Evolutionary conservation across 2,113 vertebrate species (phyloP).

Genomic region (Cervus canadensis): DNA sequence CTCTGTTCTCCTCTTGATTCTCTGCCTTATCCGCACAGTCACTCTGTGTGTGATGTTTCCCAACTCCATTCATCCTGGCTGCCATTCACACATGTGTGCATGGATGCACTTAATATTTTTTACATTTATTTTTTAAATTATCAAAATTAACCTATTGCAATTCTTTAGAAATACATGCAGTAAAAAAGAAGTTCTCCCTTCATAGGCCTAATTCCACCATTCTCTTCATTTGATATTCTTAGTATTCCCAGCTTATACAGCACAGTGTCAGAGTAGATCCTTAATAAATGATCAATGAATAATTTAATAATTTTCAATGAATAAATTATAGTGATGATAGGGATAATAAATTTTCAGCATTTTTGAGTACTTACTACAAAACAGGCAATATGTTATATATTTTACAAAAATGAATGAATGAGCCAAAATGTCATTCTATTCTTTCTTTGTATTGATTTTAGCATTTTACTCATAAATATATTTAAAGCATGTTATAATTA

Average conservation of each 20-base stretch:
- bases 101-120: not conserved
- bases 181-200: not conserved
- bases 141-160: not conserved
- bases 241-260: not conserved
- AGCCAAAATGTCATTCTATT: slow-evolving; percentile 14
- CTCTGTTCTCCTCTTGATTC: not conserved
- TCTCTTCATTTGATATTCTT: not conserved
- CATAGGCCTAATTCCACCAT: not conserved
- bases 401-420: slow-evolving; percentile 23
- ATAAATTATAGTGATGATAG: not conserved
- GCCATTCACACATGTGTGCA: not conserved
- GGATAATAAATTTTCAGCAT: not conserved
- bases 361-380: not conserved
- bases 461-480: not conserved
- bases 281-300: not conserved
- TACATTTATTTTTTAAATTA: not conserved
- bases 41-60: not conserved
- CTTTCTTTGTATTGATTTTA: slow-evolving; percentile 17
- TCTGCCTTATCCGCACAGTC: not conserved
- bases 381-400: not conserved
- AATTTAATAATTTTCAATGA: not conserved
- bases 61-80: not conserved
- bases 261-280: not conserved
- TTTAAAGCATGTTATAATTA: slow-evolving; percentile 9
- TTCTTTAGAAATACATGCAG: slow-evolving; percentile 17